Evolutionary conservation across 2,888 invertebrate species (phyloP).

Genomic region (Tryphoninae sp.): DNA sequence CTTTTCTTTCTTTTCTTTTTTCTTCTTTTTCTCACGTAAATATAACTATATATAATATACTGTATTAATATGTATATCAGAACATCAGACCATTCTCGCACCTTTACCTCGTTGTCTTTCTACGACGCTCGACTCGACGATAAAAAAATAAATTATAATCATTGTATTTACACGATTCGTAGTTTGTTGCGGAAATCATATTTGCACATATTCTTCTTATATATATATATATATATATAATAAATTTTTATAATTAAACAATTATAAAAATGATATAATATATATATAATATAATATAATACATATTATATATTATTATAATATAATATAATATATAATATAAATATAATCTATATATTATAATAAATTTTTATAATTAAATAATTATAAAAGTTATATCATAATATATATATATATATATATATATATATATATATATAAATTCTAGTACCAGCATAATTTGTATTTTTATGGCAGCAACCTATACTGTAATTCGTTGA

Average conservation of each 20-base stretch:
- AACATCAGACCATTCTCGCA: constrained; percentile 12
- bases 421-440: constrained; percentile 8
- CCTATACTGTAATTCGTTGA: constrained; percentile 39
- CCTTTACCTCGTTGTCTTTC: constrained; percentile 60
- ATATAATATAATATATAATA: no score
- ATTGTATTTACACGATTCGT: constrained; percentile 59
- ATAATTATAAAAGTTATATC: no score
- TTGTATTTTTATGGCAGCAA: constrained; percentile 21
- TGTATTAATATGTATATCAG: background rate
- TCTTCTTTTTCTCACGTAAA: background rate
- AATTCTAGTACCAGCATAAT: background rate
- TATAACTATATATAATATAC: constrained; percentile 11
- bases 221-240: background rate
- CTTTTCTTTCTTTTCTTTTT: constrained; percentile 9
- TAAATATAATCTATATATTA: no score
- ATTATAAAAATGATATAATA: no score
- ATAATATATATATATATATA: background rate
- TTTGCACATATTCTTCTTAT: constrained; percentile 18
- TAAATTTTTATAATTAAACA: no score
- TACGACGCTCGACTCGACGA: constrained; percentile 59
- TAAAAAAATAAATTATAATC: constrained; percentile 66
- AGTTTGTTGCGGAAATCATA: constrained; percentile 64
- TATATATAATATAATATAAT: no score
- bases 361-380: no score
- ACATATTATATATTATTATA: no score